Evolutionary conservation across 2,888 invertebrate genomes (phyloP).

Genomic region (Yponomeuta cagnagella): DNA sequence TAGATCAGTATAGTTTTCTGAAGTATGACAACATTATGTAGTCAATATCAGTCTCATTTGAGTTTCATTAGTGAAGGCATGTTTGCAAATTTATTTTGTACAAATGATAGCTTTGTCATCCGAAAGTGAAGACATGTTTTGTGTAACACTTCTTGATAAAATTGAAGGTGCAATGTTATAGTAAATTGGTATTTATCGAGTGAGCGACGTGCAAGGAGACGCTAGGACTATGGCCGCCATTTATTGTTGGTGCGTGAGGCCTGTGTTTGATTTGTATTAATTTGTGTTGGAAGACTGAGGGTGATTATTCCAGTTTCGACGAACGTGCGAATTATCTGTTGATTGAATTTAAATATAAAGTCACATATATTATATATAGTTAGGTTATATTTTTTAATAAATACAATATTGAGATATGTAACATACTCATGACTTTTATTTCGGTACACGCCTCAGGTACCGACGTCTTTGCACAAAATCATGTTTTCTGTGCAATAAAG

Average conservation of each 20-base stretch:
- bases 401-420: constrained; percentile 76
- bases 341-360: constrained; percentile 74
- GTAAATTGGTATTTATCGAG: constrained; percentile 34
- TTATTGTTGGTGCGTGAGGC: constrained; percentile 44
- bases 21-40: not conserved
- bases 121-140: constrained; percentile 42
- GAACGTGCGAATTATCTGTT: constrained; percentile 74
- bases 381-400: constrained; percentile 77
- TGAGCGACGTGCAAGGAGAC: constrained; percentile 27
- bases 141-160: constrained; percentile 49
- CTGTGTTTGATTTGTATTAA: constrained; percentile 59
- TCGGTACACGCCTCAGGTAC: constrained; percentile 5
- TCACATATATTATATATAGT: constrained; percentile 69
- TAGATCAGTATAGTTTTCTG: not conserved
- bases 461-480: no score
- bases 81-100: not conserved
- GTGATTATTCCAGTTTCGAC: constrained; percentile 72
- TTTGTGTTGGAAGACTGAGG: constrained; percentile 73
- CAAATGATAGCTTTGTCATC: not conserved
- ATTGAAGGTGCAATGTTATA: constrained; percentile 72
- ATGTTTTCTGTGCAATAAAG: no score
- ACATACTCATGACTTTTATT: constrained; percentile 55
- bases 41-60: not conserved
- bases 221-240: constrained; percentile 42
- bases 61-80: not conserved